Percentiles rank a stretch among this genome's conserved stretches.
Evolutionary conservation across 2,113 vertebrate genomes (phyloP).

Genomic region (Sturnus vulgaris): DNA sequence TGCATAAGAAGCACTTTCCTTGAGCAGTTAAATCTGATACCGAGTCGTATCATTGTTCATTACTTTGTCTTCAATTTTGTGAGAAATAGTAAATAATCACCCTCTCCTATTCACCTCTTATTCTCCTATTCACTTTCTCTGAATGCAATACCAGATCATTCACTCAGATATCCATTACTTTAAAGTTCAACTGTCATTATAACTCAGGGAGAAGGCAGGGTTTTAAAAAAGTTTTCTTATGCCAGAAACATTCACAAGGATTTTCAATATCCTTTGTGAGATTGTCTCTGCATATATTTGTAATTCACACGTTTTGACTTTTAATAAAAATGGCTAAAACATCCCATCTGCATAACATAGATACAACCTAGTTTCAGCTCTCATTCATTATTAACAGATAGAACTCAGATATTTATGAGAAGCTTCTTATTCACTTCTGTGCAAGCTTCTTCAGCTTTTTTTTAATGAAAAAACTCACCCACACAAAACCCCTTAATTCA

Average conservation of each 20-base stretch:
- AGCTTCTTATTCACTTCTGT: neutral
- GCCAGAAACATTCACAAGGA: conserved; percentile 17
- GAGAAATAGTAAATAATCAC: conserved; percentile 33
- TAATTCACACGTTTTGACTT: conserved; percentile 31
- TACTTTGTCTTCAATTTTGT: conserved; percentile 2
- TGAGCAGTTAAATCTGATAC: conserved; percentile 7
- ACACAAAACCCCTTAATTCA: neutral
- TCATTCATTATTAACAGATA: conserved; percentile 25
- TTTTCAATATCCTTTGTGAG: conserved; percentile 63
- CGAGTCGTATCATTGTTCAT: neutral
- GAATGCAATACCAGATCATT: neutral
- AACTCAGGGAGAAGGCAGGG: neutral
- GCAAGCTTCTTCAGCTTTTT: neutral
- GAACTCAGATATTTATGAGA: conserved; percentile 21
- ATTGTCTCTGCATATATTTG: conserved; percentile 36
- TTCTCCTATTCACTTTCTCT: neutral
- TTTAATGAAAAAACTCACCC: neutral
- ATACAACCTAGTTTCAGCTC: neutral
- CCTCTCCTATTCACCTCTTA: neutral
- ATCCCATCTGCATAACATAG: conserved; percentile 26
- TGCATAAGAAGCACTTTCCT: neutral
- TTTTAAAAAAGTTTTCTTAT: neutral
- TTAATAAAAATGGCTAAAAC: conserved; percentile 57
- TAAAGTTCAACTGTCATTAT: neutral
- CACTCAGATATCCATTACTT: neutral